Conservation (phyloP, 2,113 vertebrate genomes). For the Dasyornis broadbenti region DNA sequence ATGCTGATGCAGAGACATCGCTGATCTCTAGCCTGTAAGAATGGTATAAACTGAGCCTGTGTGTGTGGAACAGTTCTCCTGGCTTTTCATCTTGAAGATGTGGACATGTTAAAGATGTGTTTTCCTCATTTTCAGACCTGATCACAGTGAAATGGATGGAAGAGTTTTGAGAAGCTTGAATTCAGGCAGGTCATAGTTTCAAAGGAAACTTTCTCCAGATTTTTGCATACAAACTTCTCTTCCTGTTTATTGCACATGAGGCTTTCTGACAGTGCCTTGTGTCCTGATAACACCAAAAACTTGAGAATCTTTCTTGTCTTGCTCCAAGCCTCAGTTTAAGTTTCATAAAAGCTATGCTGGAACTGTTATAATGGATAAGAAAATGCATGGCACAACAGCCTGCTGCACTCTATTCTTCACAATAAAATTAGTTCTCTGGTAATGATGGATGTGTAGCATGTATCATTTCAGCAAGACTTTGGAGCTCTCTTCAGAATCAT, state of each 20-base stretch:
- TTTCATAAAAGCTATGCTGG: background rate
- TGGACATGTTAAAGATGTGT: background rate
- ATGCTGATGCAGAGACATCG: background rate
- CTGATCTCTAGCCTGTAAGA: background rate
- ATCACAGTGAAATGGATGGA: background rate
- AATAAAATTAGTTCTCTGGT: constrained; percentile 16
- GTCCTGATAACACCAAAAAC: constrained; percentile 5
- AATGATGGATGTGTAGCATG: background rate
- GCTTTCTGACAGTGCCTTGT: background rate
- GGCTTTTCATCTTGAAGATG: background rate
- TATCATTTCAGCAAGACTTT: constrained; percentile 32
- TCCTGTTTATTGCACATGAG: background rate
- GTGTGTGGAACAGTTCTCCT: background rate
- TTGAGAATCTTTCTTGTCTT: background rate
- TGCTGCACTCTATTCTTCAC: background rate
- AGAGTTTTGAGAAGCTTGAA: background rate
- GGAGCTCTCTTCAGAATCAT: constrained; percentile 5
- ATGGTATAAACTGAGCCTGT: background rate
- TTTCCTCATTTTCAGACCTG: background rate
- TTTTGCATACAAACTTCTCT: constrained; percentile 1
- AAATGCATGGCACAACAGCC: background rate
- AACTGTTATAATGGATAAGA: background rate
- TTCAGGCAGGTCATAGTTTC: background rate
- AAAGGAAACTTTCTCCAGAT: background rate
- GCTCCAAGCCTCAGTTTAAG: background rate